phyloP scores from a whole-genome alignment of 1,140 invertebrate species.

The Homarus americanus region DNA sequence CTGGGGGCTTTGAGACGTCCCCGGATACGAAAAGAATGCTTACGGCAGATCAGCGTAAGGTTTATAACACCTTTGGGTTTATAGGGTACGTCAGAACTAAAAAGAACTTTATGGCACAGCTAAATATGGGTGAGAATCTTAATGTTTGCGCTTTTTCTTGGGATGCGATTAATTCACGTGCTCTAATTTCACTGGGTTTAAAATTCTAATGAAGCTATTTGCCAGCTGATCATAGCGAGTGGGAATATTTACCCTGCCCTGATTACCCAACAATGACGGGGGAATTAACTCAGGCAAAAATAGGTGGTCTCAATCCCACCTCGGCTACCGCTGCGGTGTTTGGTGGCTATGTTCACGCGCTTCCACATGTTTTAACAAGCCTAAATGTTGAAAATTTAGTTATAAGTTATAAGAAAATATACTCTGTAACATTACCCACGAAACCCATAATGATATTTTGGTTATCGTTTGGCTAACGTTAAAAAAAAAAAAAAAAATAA shows the following conservation, averaged over 20 bases:
- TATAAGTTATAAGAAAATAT: no score
- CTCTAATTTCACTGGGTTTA: slow-evolving; percentile 71
- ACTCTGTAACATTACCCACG: no score
- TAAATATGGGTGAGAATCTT: slow-evolving; percentile 30
- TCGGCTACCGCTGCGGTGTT: background rate
- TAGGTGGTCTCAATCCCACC: slow-evolving; percentile 13
- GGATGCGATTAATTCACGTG: slow-evolving; percentile 65
- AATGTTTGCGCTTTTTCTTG: background rate
- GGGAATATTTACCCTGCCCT: slow-evolving; percentile 57
- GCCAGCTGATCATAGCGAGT: slow-evolving; percentile 52
- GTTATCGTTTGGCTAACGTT: no score
- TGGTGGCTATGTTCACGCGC: no score
- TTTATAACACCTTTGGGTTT: background rate
- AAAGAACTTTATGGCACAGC: background rate
- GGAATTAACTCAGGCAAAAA: slow-evolving; percentile 52
- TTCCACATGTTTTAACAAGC: no score
- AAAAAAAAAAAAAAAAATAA: no score
- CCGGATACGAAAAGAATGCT: slow-evolving; percentile 13
- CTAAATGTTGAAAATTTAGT: no score
- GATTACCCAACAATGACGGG: slow-evolving; percentile 67
- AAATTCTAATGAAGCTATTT: slow-evolving; percentile 72
- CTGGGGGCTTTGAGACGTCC: slow-evolving; percentile 54
- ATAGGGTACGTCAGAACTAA: background rate
- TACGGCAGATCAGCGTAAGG: background rate
- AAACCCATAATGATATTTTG: no score